Percentiles rank a stretch among this genome's conserved stretches.
Evolutionary conservation across 2,113 vertebrate genomes (phyloP).

Genomic region (Corythoichthys intestinalis): DNA sequence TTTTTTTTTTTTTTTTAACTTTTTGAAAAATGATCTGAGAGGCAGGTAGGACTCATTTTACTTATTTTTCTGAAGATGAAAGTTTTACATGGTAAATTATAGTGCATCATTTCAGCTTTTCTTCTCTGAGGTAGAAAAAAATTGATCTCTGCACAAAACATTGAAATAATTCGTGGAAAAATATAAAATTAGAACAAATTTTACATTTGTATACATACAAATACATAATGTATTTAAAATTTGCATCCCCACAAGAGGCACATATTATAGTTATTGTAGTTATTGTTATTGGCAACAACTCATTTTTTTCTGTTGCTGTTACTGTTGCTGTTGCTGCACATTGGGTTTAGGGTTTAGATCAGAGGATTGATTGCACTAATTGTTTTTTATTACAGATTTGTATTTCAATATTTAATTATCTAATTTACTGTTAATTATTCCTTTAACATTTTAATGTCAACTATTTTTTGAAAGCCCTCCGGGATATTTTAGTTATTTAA

Average conservation of each 20-base stretch:
- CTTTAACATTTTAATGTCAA: too few relatives aligned
- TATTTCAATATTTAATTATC: too few relatives aligned
- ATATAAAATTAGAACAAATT: neutral
- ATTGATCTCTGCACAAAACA: neutral
- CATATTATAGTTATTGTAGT: too few relatives aligned
- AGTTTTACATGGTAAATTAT: neutral
- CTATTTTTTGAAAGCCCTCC: too few relatives aligned
- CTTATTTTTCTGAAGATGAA: neutral
- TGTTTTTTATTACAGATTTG: too few relatives aligned
- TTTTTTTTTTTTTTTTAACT: neutral
- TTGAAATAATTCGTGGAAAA: neutral
- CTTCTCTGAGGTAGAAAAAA: neutral
- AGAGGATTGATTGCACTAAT: too few relatives aligned
- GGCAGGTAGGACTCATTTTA: constrained; percentile 18
- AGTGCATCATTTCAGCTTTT: neutral
- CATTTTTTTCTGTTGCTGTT: too few relatives aligned
- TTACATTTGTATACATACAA: neutral
- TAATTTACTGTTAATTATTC: too few relatives aligned
- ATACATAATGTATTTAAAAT: neutral
- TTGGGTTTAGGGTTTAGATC: too few relatives aligned
- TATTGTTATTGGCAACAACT: too few relatives aligned
- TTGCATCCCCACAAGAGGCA: neutral
- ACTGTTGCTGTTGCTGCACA: too few relatives aligned
- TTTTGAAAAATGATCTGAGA: constrained; percentile 19
- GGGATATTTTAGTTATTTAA: too few relatives aligned